Evolutionary conservation across 2,113 vertebrate genomes (phyloP), one percentile per base, ranked within the genome.

Genomic region (Nymphicus hollandicus): DNA sequence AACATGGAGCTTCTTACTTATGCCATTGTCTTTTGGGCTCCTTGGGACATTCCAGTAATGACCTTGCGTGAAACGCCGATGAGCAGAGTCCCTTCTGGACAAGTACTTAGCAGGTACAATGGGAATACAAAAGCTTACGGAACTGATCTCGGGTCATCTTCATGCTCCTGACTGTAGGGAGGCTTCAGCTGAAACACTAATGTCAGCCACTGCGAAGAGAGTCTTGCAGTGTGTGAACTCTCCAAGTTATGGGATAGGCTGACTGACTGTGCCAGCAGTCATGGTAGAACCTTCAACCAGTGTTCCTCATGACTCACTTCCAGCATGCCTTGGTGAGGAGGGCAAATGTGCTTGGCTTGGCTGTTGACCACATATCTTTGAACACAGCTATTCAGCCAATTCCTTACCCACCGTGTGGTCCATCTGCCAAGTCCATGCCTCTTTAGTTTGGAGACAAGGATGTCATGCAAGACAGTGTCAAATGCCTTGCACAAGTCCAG

Each of bases 1-100:
- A 37, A 46, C 44, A 43, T 7, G 2, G 78, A 56, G 27, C 55
- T 53, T 71, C 43, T 41, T 27, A 56, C 17, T 63, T 55, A 3
- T 25, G 31, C 58, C 24, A 0, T 19, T 77, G 46, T 29, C 27
- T 35, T 72, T 37, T 52, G 55, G 31, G 37, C 33, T 91, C 27
- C 60, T 17, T 41, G 49, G 46, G 44, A 6, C 0, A 0, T 70
- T 78, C 22, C 52, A 80, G 44, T 16, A 0, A 0, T 11, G 24
- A 69, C 68, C 43, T 81, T 7, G 2, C 1, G 0, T 39, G 72
- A 58, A 64, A 18, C 31, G 15, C n/a, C 0, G 0, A 14, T 25
- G 77, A 49, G 24, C 37, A 68, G 58, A 70, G 25, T 5, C 77
- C 17, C 58, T 81, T 46, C 63, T 85, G 86, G 82, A 24, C 29